These are phyloP conservation scores for Gavia stellata DNA, from an alignment of 2,113 vertebrate species.

Conservation along the genomic window DNA sequence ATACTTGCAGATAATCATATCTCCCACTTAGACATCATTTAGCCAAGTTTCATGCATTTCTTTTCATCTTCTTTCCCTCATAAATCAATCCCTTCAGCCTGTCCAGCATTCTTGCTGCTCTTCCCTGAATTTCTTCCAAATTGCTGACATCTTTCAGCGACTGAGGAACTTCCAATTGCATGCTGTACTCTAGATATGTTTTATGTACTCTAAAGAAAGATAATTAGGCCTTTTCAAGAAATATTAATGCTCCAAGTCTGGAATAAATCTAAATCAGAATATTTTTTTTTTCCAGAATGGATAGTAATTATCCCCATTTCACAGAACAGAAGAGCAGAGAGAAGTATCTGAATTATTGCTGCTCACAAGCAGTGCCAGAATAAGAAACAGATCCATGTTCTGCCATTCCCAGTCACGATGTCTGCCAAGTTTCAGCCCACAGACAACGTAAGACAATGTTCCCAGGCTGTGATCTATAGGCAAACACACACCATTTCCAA, in stretches of 20 bases:
- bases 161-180: slow-evolving; percentile 27
- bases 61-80: slow-evolving; percentile 51
- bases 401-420: background rate
- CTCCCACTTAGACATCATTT: slow-evolving; percentile 36
- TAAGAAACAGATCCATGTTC: background rate
- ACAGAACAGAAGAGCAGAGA: background rate
- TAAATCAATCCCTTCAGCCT: slow-evolving; percentile 43
- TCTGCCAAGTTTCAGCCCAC: background rate
- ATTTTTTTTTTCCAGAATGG: background rate
- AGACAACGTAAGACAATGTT: background rate
- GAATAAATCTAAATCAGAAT: slow-evolving; percentile 9
- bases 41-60: slow-evolving; percentile 34
- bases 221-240: slow-evolving; percentile 39
- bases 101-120: slow-evolving; percentile 28
- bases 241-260: background rate
- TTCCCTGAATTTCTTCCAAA: slow-evolving; percentile 51
- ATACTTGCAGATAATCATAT: slow-evolving; percentile 35
- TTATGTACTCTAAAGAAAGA: slow-evolving; percentile 16
- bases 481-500: background rate
- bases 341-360: background rate
- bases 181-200: background rate
- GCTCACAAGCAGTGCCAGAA: background rate
- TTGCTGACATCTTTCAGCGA: slow-evolving; percentile 31
- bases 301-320: background rate
- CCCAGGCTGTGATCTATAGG: background rate